Evolutionary conservation across 2,797 vertebrate genomes (phyloP), one percentile per base, ranked within the genome.

Genomic region (Spinibarbus caldwelli): DNA sequence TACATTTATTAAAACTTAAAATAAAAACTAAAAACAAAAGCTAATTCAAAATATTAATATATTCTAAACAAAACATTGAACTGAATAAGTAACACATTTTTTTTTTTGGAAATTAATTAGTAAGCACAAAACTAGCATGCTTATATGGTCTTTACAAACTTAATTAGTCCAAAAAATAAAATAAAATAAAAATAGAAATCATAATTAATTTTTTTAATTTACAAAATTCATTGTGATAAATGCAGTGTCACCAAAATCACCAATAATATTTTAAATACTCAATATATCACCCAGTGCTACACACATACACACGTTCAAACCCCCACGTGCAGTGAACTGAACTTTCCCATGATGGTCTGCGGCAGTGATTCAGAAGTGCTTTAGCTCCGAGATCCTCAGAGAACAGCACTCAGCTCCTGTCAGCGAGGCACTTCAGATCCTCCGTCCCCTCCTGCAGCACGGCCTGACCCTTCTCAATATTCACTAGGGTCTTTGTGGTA

Each of bases 401-500:
- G 54, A 76, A 54, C 73, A 54, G 31, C 73, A 43, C 54, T 78
- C 38, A 45, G 57, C 38, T 64, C 41, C 43, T 79, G 26, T 34
- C 75, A 26, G 52, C 8, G 14, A 64, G 38, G 23, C 21, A 26
- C 79, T 81, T 54, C 47, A 81, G 66, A 71, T 54, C 29, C 43
- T 31, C 57, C 29, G 47, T 67, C 45, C 26, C 29, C 31, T 82
- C 80, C 68, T 17, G 52, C 26, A 31, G 52, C 12, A 45, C 10
- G 29, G 21, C 41, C 81, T 10, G 81, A 83, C 81, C 43, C 14
- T 10, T 64, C 81, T 75, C 70, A 64, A 59, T 57, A 82, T 62
- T 82, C 70, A 64, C 57, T 8, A n/a, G 57, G 41, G 71, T 66
- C 71, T 83, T 83, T 64, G 43, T 66, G 57, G 9, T 75, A 76